Evolutionary conservation across 2,797 vertebrate genomes (phyloP).

Genomic region (Galago senegalensis): DNA sequence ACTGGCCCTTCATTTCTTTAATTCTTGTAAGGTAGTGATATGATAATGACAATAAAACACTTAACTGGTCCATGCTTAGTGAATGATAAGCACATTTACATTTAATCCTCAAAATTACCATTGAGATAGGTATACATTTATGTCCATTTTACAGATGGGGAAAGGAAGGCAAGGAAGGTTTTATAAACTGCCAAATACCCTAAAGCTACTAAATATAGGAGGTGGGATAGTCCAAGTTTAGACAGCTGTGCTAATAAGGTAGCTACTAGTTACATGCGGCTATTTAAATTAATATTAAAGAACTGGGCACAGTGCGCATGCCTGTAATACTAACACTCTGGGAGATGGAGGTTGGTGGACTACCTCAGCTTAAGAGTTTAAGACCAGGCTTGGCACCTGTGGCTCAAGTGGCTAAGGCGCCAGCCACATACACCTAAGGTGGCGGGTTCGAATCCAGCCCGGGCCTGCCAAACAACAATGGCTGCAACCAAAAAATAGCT

Average conservation of each 20-base stretch:
- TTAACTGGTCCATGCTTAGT: background rate
- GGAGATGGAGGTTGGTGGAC: too few species aligned
- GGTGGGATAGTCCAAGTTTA: background rate
- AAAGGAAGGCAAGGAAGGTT: background rate
- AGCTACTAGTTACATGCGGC: background rate
- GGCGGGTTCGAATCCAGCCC: too few species aligned
- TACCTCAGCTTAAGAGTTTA: too few species aligned
- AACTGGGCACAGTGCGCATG: too few species aligned
- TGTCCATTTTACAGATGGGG: background rate
- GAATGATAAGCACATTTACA: background rate
- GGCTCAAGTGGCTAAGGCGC: too few species aligned
- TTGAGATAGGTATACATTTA: background rate
- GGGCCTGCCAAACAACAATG: too few species aligned
- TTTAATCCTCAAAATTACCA: conserved; percentile 51
- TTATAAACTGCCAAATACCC: conserved; percentile 11
- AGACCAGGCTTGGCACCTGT: too few species aligned
- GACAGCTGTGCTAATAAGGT: background rate
- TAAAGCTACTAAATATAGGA: background rate
- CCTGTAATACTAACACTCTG: too few species aligned
- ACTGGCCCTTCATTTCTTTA: background rate
- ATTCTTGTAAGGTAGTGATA: conserved; percentile 24
- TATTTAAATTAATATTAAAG: conserved; percentile 17
- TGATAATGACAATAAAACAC: background rate
- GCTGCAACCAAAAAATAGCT: too few species aligned
- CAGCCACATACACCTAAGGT: too few species aligned